Conservation (phyloP, 1,140 invertebrate species). For the Globodera ellingtonae region DNA sequence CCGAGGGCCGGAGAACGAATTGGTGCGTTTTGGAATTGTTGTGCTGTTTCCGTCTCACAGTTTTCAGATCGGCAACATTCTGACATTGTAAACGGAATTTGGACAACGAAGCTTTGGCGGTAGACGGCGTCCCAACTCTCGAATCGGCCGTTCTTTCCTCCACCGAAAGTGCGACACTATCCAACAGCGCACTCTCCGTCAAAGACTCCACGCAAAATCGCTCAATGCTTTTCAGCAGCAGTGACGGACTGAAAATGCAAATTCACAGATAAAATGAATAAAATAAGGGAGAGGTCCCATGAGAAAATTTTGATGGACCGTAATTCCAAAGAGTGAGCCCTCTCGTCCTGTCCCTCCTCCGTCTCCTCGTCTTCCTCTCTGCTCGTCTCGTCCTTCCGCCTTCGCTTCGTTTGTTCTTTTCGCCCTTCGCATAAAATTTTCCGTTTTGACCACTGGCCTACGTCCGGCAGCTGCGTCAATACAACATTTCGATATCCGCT, state of each 20-base stretch:
- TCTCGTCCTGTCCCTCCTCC: background rate
- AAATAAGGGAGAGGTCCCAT: background rate
- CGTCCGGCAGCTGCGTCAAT: background rate
- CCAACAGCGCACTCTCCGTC: background rate
- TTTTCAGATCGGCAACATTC: background rate
- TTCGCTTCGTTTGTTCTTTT: background rate
- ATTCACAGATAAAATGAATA: background rate
- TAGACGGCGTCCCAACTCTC: background rate
- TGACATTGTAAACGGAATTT: background rate
- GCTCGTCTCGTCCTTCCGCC: no score
- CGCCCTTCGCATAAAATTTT: background rate
- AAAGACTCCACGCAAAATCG: background rate
- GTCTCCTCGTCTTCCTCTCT: background rate
- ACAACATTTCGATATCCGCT: background rate
- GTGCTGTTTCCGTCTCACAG: background rate
- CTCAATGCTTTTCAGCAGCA: background rate
- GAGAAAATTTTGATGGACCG: no score
- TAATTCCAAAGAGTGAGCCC: background rate
- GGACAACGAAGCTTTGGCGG: background rate
- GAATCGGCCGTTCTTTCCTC: background rate
- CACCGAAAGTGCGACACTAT: background rate
- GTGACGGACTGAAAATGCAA: background rate
- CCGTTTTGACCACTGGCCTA: background rate
- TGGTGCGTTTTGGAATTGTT: conserved; percentile 1
- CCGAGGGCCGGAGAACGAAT: conserved; percentile 19